These are phyloP conservation scores for Calidris pygmaea DNA, from an alignment of 2,113 vertebrate species.

Conservation along the genomic window DNA sequence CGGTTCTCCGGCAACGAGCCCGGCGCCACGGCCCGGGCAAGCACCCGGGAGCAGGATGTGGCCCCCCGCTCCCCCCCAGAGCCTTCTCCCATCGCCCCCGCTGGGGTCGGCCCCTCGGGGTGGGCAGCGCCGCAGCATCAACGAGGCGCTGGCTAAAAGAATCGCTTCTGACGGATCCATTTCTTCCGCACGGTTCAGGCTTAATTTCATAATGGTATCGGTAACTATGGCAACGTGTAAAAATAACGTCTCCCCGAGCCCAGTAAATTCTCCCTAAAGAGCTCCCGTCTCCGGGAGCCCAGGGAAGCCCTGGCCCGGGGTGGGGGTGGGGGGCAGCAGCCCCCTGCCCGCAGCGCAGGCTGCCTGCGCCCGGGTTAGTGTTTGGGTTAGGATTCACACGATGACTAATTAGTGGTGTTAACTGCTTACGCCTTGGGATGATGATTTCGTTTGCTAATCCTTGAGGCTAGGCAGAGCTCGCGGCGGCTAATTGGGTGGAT, in stretches of 20 bases:
- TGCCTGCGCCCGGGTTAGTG: neutral
- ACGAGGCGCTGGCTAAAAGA: slow-evolving; percentile 56
- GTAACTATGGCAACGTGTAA: slow-evolving; percentile 79
- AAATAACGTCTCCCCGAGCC: slow-evolving; percentile 73
- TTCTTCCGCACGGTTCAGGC: slow-evolving; percentile 73
- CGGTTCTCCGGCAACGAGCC: neutral
- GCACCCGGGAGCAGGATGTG: neutral
- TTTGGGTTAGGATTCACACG: neutral
- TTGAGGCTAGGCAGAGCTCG: neutral
- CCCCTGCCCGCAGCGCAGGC: neutral
- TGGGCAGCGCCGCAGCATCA: neutral
- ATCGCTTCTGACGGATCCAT: slow-evolving; percentile 73
- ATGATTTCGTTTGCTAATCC: slow-evolving; percentile 51
- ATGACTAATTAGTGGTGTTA: slow-evolving; percentile 50
- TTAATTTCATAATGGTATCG: slow-evolving; percentile 75
- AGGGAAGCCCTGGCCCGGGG: neutral
- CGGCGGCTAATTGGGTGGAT: slow-evolving; percentile 48
- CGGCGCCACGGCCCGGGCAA: neutral
- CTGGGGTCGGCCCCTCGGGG: neutral
- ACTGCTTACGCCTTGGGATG: slow-evolving; percentile 14
- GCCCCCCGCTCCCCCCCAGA: neutral
- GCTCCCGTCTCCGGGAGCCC: neutral
- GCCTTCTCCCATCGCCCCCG: neutral
- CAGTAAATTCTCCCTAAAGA: slow-evolving; percentile 46
- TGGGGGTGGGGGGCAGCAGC: neutral